These are phyloP conservation scores for Catocala fraxini DNA, from an alignment of 2,888 invertebrate genomes.

Conservation along the genomic window DNA sequence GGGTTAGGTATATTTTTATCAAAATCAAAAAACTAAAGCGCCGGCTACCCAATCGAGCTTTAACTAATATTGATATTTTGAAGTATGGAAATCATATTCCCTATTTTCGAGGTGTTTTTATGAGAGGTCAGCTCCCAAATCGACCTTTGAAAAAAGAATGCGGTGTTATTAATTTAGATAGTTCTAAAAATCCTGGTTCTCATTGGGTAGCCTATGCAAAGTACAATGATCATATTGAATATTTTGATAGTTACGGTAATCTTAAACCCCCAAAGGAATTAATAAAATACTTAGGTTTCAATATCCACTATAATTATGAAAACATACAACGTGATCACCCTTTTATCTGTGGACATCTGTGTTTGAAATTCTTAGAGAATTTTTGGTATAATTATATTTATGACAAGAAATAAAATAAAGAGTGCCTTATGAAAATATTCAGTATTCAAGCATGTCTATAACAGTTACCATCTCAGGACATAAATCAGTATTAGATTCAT, in stretches of 20 bases:
- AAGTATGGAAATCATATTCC: conserved; percentile 24
- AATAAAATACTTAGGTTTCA: conserved; percentile 41
- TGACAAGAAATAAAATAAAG: conserved; percentile 11
- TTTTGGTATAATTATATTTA: conserved; percentile 17
- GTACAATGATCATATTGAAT: conserved; percentile 49
- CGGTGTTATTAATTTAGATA: conserved; percentile 56
- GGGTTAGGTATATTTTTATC: conserved; percentile 13
- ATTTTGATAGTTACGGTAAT: conserved; percentile 67
- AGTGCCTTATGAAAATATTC: background rate
- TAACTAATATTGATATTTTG: conserved; percentile 17
- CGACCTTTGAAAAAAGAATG: conserved; percentile 46
- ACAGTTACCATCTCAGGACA: conserved; percentile 27
- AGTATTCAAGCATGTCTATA: conserved; percentile 22
- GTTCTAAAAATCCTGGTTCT: conserved; percentile 48
- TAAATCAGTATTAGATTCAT: conserved; percentile 23
- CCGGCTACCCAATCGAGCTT: conserved; percentile 17
- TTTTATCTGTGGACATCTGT: conserved; percentile 55
- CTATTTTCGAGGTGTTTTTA: conserved; percentile 52
- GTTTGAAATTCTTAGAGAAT: conserved; percentile 48
- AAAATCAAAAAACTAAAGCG: conserved; percentile 9
- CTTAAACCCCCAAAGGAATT: conserved; percentile 56
- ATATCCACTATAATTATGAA: conserved; percentile 50
- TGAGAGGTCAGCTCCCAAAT: conserved; percentile 28
- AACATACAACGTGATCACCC: conserved; percentile 50
- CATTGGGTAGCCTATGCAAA: conserved; percentile 65